Evolutionary conservation across 2,797 vertebrate species (phyloP).

Genomic region (Acanthiza pusilla): DNA sequence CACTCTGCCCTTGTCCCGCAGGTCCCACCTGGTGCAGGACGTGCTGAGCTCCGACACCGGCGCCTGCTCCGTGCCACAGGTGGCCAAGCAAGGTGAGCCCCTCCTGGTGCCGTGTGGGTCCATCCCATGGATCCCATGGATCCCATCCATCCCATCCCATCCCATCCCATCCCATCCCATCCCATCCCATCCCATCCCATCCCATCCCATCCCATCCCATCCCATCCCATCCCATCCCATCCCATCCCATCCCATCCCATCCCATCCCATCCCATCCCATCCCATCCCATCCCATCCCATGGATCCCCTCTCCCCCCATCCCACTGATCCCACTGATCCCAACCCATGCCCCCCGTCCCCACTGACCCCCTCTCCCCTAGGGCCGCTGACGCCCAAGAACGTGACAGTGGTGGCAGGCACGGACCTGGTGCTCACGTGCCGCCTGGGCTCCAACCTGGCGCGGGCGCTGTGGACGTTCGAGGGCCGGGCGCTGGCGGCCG

Average conservation of each 20-base stretch:
- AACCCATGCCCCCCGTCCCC: too few species aligned
- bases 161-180: neutral
- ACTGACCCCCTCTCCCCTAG: slow-evolving; percentile 47
- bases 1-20: neutral
- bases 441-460: slow-evolving; percentile 90
- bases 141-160: too few species aligned
- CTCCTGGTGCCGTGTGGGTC: fast-evolving
- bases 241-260: too few species aligned
- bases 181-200: too few species aligned
- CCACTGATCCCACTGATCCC: too few species aligned
- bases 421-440: slow-evolving; percentile 89
- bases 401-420: slow-evolving; percentile 88
- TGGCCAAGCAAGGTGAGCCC: slow-evolving; percentile 64
- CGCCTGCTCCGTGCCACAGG: slow-evolving; percentile 52
- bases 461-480: slow-evolving; percentile 86
- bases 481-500: slow-evolving; percentile 77
- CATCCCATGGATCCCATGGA: neutral
- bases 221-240: too few species aligned
- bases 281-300: neutral
- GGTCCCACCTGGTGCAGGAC: slow-evolving; percentile 71
- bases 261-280: too few species aligned
- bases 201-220: too few species aligned
- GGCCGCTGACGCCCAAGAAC: slow-evolving; percentile 80
- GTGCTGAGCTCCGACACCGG: slow-evolving; percentile 47
- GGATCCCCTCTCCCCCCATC: neutral